Percentiles rank a stretch among this genome's conserved stretches.
Evolutionary conservation across 2,113 vertebrate genomes (phyloP).

Genomic region (Cyphomyrus discorhynchus): DNA sequence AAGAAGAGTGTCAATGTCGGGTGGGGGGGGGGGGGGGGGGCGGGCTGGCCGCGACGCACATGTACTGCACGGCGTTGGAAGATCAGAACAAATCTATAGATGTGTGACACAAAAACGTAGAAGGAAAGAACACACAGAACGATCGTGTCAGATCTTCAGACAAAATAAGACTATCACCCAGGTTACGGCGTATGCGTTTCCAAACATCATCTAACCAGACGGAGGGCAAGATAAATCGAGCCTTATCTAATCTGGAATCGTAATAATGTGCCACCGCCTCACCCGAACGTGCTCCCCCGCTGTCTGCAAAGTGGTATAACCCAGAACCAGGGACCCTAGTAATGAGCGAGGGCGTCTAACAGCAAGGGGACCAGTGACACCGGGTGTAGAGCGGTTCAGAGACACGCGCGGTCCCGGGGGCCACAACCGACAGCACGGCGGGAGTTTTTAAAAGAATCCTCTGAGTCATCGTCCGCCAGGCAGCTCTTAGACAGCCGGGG

Average conservation of each 20-base stretch:
- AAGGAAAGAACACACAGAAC: background rate
- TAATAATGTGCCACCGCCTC: background rate
- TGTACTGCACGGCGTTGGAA: background rate
- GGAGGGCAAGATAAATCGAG: background rate
- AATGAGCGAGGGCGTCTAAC: background rate
- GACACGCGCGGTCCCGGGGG: background rate
- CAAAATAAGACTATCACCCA: background rate
- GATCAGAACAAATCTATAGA: background rate
- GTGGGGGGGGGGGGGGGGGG: background rate
- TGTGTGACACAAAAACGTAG: background rate
- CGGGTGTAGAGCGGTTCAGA: background rate
- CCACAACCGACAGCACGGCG: no score
- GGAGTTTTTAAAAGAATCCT: slow-evolving; percentile 37
- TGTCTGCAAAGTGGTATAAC: background rate
- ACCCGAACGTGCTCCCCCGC: background rate
- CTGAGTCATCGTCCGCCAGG: slow-evolving; percentile 25
- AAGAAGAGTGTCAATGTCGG: background rate
- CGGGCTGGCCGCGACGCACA: background rate
- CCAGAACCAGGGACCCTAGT: background rate
- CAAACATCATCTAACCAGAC: background rate
- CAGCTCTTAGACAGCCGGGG: background rate
- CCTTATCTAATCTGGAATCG: background rate
- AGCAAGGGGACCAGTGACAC: background rate
- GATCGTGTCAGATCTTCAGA: background rate
- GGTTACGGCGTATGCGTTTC: background rate